Conservation (phyloP, 2,888 invertebrate species). For the Sarcophaga subvicina region DNA sequence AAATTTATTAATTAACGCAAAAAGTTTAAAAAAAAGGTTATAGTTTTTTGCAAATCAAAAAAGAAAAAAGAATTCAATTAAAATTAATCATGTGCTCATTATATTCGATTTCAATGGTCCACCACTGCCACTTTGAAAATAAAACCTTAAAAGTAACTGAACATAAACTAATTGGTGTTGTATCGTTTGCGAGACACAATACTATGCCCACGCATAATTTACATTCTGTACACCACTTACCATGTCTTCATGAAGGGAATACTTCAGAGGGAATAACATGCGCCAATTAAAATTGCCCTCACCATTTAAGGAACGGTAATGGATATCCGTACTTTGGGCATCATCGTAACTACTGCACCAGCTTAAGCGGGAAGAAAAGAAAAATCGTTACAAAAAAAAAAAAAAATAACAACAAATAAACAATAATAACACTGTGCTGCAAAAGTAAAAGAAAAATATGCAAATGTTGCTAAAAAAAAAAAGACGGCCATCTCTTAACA, state of each 20-base stretch:
- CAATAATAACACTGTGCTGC: too few relatives aligned
- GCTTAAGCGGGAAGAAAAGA: constrained; percentile 79
- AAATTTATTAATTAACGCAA: constrained; percentile 32
- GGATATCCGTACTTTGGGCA: constrained; percentile 91
- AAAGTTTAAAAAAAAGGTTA: too few relatives aligned
- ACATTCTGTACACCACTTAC: constrained; percentile 76
- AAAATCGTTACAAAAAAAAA: neutral
- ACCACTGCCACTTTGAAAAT: neutral
- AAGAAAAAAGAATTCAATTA: constrained; percentile 16
- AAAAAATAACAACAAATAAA: too few relatives aligned
- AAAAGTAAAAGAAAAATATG: neutral
- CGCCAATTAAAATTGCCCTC: constrained; percentile 96
- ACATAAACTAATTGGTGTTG: too few relatives aligned
- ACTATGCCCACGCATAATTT: too few relatives aligned
- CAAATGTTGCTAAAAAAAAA: neutral
- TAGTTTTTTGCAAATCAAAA: too few relatives aligned
- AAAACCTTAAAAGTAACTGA: constrained; percentile 20
- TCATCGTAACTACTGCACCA: constrained; percentile 87
- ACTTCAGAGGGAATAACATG: constrained; percentile 91
- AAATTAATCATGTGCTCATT: neutral
- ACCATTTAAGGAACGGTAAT: constrained; percentile 90
- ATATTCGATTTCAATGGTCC: too few relatives aligned
- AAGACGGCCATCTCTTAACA: too few relatives aligned
- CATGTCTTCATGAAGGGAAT: constrained; percentile 89
- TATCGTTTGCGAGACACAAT: too few relatives aligned